Percentiles rank a stretch among this genome's conserved stretches.
These are phyloP conservation scores for Cichladusa arquata DNA, from an alignment of 2,113 vertebrate species.

Conservation along the genomic window DNA sequence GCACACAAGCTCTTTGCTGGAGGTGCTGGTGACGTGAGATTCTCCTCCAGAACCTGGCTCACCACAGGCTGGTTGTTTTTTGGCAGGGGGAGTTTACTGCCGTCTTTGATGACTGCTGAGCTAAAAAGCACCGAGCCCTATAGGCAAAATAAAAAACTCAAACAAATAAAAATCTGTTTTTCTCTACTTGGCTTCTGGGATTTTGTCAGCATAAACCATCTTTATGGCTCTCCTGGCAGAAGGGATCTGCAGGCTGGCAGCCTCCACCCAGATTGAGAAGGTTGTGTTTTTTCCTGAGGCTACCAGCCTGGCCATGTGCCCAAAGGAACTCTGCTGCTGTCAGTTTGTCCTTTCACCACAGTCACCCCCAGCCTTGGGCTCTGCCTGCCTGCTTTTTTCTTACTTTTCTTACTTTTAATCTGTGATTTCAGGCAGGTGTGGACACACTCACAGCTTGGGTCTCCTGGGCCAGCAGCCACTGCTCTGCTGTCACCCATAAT, in stretches of 20 bases:
- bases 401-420: not conserved
- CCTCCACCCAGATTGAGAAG: fast-evolving
- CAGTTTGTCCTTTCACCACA: not conserved
- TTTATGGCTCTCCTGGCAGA: fast-evolving
- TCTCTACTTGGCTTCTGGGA: not conserved
- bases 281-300: not conserved
- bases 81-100: not conserved
- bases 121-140: not conserved
- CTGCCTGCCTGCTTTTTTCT: not conserved
- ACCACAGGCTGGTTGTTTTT: not conserved
- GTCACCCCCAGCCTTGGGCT: not conserved
- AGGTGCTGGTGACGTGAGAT: not conserved
- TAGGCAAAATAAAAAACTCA: not conserved
- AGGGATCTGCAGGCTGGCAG: not conserved
- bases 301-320: not conserved
- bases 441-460: fast-evolving
- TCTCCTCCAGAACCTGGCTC: not conserved
- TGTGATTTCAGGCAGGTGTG: not conserved
- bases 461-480: not conserved
- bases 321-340: not conserved
- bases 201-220: not conserved
- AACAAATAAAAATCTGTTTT: not conserved
- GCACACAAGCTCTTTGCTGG: not conserved
- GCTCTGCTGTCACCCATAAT: not conserved
- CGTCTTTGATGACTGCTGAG: not conserved